Conservation (phyloP, 2,797 vertebrate genomes). For the Gorsachius magnificus region DNA sequence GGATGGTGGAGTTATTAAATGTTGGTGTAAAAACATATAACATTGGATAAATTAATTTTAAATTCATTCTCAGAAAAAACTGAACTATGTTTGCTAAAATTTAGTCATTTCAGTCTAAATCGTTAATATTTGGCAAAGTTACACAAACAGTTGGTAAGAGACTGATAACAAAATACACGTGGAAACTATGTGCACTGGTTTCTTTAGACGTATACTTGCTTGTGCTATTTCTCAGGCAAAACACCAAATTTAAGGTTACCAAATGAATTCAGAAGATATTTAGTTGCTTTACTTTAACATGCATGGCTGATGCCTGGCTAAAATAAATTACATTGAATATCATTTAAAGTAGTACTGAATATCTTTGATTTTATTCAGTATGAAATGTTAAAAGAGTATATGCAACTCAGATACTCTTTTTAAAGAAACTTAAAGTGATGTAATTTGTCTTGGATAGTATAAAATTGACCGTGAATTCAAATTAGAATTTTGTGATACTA, state of each 20-base stretch:
- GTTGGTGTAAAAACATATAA: background rate
- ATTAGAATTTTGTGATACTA: background rate
- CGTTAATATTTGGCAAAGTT: background rate
- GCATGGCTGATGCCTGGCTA: background rate
- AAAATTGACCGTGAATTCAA: background rate
- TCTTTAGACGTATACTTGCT: background rate
- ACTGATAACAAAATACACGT: background rate
- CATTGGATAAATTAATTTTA: background rate
- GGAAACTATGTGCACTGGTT: background rate
- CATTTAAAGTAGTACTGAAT: slow-evolving; percentile 6
- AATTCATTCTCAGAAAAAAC: background rate
- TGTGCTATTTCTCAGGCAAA: background rate
- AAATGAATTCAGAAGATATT: slow-evolving; percentile 14
- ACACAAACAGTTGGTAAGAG: background rate
- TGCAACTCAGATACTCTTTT: background rate
- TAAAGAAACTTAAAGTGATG: background rate
- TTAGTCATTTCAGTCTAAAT: background rate
- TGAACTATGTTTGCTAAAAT: background rate
- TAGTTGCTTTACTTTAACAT: slow-evolving; percentile 34
- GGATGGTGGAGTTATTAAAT: background rate
- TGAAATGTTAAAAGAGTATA: background rate
- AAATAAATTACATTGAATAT: background rate
- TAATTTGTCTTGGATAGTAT: background rate
- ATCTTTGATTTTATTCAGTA: background rate
- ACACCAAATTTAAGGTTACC: background rate